Evolutionary conservation across 2,888 invertebrate genomes (phyloP), one percentile per base, ranked within the genome.

Genomic region (Anthophora plumipes): DNA sequence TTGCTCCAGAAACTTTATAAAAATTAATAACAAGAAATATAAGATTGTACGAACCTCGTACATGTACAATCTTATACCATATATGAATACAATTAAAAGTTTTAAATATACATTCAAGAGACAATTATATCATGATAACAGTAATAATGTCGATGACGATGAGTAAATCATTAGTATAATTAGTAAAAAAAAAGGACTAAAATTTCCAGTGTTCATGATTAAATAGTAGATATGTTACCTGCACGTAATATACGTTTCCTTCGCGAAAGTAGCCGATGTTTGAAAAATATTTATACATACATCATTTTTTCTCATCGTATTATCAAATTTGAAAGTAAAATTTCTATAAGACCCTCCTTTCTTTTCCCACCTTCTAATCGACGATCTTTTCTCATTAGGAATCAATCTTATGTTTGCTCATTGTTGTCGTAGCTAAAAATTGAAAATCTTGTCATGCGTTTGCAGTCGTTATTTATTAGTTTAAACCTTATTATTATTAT

Each of bases 341-440:
- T 67, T 66, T 41, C 11, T 43, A 12, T 63, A 31, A 31, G 4
- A 31, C 41, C 37, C 50, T 22, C 57, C 37, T 11, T 63, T 57
- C 41, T 72, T 48, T 20, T 12, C 46, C 17, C 60, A 55, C 6
- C 9, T 60, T 12, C 11, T 63, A 48, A 55, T 39, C 37, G 20
- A 11, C 39, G 17, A 20, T 66, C n/a, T n/a, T n/a, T n/a, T n/a
- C 25, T 17, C 17, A 50, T 9, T 20, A 52, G 46, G 7, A 60
- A 48, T 43, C 31, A 41, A 54, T n/a, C 22, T 77, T 82, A 71
- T 50, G 74, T 61, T 52, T 74, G 64, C 12, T 85, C 84, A 43
- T 79, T 74, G 39, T 82, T 75, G n/a, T 80, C 80, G 31, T 86
- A 57, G 9, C 85, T 86, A 64, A 75, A 84, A 69, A 60, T 20